Evolutionary conservation across 2,888 invertebrate genomes (phyloP).

Genomic region (Polymixis flavicincta): DNA sequence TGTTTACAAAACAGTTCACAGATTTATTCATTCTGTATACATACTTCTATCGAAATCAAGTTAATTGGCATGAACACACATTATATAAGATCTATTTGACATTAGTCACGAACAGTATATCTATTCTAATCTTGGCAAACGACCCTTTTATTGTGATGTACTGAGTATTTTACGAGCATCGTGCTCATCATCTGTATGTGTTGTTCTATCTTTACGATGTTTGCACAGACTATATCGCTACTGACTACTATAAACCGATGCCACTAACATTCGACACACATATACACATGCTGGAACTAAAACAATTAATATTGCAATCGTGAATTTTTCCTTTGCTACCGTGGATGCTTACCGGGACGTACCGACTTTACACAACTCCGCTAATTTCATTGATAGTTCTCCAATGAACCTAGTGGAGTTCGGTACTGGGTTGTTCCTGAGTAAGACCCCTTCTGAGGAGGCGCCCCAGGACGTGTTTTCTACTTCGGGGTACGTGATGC

Average conservation of each 20-base stretch:
- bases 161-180: conserved; percentile 38
- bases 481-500: conserved; percentile 91
- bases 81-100: conserved; percentile 38
- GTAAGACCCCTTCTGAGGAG: conserved; percentile 98
- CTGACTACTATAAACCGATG: conserved; percentile 55
- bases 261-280: conserved; percentile 70
- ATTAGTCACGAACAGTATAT: conserved; percentile 30
- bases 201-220: conserved; percentile 51
- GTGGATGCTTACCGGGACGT: conserved; percentile 86
- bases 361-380: conserved; percentile 68
- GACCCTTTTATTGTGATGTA: conserved; percentile 43
- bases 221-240: conserved; percentile 53
- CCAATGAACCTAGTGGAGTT: conserved; percentile 99
- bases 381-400: conserved; percentile 92
- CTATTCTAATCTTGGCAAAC: conserved; percentile 34
- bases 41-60: conserved; percentile 9
- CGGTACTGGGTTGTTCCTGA: conserved; percentile 97
- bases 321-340: conserved; percentile 88
- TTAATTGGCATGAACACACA: conserved; percentile 26
- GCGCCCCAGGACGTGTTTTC: conserved; percentile 93
- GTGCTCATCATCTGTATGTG: conserved; percentile 35
- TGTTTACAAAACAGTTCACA: conserved; percentile 19
- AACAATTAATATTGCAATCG: conserved; percentile 80
- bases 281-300: conserved; percentile 74
- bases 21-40: conserved; percentile 14